Evolutionary conservation across 2,797 vertebrate genomes (phyloP), one percentile per base, ranked within the genome.

Genomic region (Acridotheres tristis): DNA sequence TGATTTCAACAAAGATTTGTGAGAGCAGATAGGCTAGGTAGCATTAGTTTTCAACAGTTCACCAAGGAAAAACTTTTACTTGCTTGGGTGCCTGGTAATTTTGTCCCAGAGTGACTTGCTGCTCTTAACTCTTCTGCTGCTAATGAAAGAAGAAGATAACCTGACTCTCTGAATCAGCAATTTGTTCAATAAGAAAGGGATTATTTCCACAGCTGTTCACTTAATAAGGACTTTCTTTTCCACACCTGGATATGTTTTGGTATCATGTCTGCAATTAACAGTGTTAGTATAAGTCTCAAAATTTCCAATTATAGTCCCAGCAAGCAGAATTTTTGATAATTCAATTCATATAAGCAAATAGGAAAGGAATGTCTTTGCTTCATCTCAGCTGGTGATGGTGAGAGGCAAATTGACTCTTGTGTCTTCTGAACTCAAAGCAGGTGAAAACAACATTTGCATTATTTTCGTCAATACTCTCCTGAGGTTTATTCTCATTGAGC

Each of bases 311-410:
- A 40, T 68, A 68, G 51, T 36, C 21, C 42, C 38, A 88, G 38
- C 0, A 3, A 94, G 38, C 3, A 67, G 57, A 88, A 61, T 84
- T 86, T 68, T 72, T 32, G 84, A 79, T 45, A 77, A 38, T 85
- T 51, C 7, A 12, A 7, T 71, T 58, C 79, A 91, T 96, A 69
- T 69, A 92, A 53, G 53, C 54, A 96, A 96, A 85, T 5, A 53
- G 23, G 72, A 89, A 85, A 86, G 5, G 54, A 91, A 93, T 81
- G 18, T 62, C 42, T 93, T 93, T 53, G 30, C 30, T 88, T 96
- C 40, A 61, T 87, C 57, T 54, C 57, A 51, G 45, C 26, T 94
- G 81, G 43, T 76, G 38, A 67, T 7, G 13, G 65, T 76, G n/a
- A 95, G 59, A 94, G 68, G 58, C 38, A 94, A 91, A 89, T 51